These are phyloP conservation scores for Thalpophila matura DNA, from an alignment of 2,888 invertebrate genomes.

Conservation along the genomic window DNA sequence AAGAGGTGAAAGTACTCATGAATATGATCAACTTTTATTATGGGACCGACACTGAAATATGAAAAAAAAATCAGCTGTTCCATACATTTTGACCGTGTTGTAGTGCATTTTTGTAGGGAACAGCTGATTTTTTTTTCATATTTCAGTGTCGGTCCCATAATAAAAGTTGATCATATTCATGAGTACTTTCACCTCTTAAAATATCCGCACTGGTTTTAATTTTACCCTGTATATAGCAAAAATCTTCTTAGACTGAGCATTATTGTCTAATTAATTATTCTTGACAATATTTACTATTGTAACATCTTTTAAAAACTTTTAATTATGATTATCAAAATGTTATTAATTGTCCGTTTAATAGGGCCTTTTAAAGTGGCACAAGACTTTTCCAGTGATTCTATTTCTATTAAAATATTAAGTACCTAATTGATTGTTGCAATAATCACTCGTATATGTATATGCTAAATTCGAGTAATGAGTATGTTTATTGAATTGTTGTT, in stretches of 20 bases:
- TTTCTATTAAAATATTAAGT: slow-evolving; percentile 27
- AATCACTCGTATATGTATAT: slow-evolving; percentile 31
- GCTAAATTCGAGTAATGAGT: slow-evolving; percentile 22
- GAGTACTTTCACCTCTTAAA: too few species aligned
- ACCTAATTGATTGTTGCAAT: slow-evolving; percentile 7
- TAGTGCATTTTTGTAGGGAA: too few species aligned
- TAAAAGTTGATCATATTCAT: too few species aligned
- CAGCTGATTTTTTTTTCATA: too few species aligned
- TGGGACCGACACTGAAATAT: too few species aligned
- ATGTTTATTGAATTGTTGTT: slow-evolving; percentile 35
- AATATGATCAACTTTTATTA: too few species aligned
- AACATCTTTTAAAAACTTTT: slow-evolving; percentile 20
- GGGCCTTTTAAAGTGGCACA: slow-evolving; percentile 30
- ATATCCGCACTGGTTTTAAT: too few species aligned
- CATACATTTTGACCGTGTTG: too few species aligned
- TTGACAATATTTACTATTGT: slow-evolving; percentile 16
- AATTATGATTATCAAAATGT: slow-evolving; percentile 9
- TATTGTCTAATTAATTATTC: slow-evolving; percentile 21
- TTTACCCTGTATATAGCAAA: slow-evolving; percentile 19
- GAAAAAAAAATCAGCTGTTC: too few species aligned
- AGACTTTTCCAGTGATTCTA: slow-evolving; percentile 48
- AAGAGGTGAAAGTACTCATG: too few species aligned
- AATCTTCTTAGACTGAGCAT: slow-evolving; percentile 48
- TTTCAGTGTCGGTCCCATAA: too few species aligned
- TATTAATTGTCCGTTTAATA: slow-evolving; percentile 1